Evolutionary conservation across 2,113 vertebrate species (phyloP).

Genomic region (Butorides virescens): DNA sequence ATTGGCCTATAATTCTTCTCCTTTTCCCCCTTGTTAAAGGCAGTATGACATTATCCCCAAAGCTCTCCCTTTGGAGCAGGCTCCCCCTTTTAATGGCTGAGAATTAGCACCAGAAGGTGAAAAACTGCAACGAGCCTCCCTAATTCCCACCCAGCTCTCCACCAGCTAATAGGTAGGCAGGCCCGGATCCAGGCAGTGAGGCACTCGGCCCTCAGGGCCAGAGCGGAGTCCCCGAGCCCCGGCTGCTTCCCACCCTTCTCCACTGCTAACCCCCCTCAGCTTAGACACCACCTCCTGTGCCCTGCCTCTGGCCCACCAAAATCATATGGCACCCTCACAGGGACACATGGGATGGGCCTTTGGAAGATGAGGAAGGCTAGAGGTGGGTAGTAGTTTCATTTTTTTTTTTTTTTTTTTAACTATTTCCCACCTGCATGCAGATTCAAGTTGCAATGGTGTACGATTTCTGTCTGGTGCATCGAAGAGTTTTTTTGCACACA

Average conservation of each 20-base stretch:
- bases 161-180: neutral
- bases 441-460: neutral
- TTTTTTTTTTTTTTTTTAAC: neutral
- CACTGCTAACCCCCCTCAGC: neutral
- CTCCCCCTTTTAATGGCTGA: neutral
- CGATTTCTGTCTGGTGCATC: fast-evolving
- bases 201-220: neutral
- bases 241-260: neutral
- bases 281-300: fast-evolving
- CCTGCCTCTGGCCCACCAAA: neutral
- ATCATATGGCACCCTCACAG: neutral
- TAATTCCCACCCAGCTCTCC: neutral
- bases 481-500: neutral
- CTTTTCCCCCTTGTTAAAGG: neutral
- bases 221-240: fast-evolving
- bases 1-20: neutral
- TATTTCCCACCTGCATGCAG: fast-evolving
- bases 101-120: neutral
- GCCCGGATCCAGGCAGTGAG: fast-evolving
- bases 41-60: neutral
- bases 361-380: neutral
- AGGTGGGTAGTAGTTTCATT: neutral
- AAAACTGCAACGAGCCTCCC: neutral
- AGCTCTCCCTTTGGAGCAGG: neutral
- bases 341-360: fast-evolving